phyloP scores from a whole-genome alignment of 2,888 invertebrate genomes.

The Cheilosia soror region DNA sequence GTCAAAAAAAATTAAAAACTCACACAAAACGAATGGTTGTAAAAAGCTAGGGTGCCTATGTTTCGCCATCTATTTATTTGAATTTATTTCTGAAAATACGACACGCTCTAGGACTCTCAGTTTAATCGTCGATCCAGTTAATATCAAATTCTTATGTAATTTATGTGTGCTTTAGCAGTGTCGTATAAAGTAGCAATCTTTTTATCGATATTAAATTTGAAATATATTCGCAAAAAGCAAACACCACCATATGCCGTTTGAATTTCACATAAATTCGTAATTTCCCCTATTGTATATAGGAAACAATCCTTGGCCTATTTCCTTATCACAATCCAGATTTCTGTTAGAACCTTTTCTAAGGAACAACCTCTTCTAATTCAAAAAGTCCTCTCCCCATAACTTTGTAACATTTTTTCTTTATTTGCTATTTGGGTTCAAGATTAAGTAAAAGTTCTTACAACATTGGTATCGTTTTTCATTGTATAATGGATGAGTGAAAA shows the following conservation, averaged over 20 bases:
- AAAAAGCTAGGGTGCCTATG: too few relatives aligned
- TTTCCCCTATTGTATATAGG: neutral
- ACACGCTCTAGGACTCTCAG: too few relatives aligned
- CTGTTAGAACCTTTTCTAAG: neutral
- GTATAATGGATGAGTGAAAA: slow-evolving; percentile 17
- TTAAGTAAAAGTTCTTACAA: slow-evolving; percentile 29
- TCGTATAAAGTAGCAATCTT: neutral
- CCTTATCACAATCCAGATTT: neutral
- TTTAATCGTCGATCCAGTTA: too few relatives aligned
- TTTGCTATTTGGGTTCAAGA: slow-evolving; percentile 10
- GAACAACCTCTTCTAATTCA: neutral
- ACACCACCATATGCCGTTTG: neutral
- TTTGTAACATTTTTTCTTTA: slow-evolving; percentile 19
- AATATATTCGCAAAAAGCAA: neutral
- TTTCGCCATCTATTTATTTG: too few relatives aligned
- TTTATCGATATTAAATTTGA: neutral
- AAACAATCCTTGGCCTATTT: neutral
- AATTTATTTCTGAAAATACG: too few relatives aligned
- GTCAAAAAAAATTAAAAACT: too few relatives aligned
- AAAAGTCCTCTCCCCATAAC: neutral
- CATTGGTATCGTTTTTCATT: slow-evolving; percentile 35
- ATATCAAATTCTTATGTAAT: too few relatives aligned
- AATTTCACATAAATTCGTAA: slow-evolving; percentile 5
- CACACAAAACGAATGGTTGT: too few relatives aligned
- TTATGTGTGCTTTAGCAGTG: too few relatives aligned